phyloP scores from a whole-genome alignment of 2,113 vertebrate species.

The Burhinus bistriatus region DNA sequence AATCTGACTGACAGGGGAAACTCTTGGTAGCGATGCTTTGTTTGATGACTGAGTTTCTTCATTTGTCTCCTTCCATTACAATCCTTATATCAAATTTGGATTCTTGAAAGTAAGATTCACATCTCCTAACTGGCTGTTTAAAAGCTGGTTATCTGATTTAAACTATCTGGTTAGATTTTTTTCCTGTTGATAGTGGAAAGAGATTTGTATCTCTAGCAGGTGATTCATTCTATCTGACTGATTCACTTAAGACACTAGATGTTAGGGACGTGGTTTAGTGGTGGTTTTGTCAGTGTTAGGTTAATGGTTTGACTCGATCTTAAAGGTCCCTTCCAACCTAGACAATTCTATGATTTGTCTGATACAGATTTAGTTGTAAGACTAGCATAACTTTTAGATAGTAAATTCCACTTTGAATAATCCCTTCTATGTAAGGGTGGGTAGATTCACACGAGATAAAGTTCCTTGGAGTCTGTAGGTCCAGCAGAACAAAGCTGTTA shows the following conservation, averaged over 20 bases:
- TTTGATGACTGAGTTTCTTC: not conserved
- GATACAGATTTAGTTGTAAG: not conserved
- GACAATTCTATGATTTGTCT: not conserved
- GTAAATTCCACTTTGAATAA: not conserved
- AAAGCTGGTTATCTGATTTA: not conserved
- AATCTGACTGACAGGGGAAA: rapidly evolving
- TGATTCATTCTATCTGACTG: not conserved
- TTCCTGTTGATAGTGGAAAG: not conserved
- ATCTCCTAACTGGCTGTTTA: not conserved
- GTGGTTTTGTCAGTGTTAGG: too few species aligned
- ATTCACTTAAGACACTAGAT: not conserved
- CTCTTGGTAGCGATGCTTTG: not conserved
- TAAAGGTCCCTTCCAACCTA: too few species aligned
- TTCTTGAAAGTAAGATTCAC: not conserved
- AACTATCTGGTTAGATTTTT: not conserved
- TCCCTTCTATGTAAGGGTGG: not conserved
- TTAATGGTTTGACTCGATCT: too few species aligned
- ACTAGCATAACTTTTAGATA: not conserved
- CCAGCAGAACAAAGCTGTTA: not conserved
- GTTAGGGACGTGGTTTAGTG: too few species aligned
- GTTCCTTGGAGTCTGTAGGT: not conserved
- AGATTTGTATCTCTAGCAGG: not conserved
- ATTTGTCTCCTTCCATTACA: not conserved
- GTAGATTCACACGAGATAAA: not conserved
- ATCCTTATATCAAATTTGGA: not conserved